These are phyloP conservation scores for Nothobranchius furzeri DNA, from an alignment of 2,113 vertebrate genomes.

Conservation along the genomic window DNA sequence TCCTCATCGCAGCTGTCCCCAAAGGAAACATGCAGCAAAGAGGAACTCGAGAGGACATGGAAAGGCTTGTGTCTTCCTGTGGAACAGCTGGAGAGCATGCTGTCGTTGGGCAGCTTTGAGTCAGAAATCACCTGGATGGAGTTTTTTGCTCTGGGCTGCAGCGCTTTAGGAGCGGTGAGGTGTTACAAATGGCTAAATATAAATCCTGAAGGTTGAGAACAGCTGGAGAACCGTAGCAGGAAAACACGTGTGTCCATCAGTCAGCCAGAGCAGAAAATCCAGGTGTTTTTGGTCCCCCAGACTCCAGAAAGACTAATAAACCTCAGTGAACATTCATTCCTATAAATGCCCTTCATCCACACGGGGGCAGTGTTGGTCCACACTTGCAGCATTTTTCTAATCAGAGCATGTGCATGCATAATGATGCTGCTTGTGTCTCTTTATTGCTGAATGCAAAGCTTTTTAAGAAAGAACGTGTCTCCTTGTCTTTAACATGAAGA, in stretches of 20 bases:
- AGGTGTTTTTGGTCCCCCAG: slow-evolving; percentile 2
- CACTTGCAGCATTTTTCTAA: not conserved
- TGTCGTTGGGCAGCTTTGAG: slow-evolving; percentile 76
- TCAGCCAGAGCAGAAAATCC: slow-evolving; percentile 12
- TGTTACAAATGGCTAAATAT: slow-evolving; percentile 26
- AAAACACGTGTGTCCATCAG: not conserved
- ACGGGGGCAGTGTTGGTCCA: slow-evolving; percentile 60
- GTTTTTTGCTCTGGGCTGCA: slow-evolving; percentile 88
- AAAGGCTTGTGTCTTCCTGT: slow-evolving; percentile 80
- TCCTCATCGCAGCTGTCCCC: slow-evolving; percentile 68
- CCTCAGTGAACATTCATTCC: too few relatives aligned
- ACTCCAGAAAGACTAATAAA: not conserved
- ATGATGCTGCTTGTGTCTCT: too few relatives aligned
- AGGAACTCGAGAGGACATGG: slow-evolving; percentile 84
- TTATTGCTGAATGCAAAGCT: too few relatives aligned
- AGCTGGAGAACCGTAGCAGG: slow-evolving; percentile 12
- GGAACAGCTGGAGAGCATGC: slow-evolving; percentile 78
- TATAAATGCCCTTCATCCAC: slow-evolving; percentile 38
- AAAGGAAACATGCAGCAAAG: slow-evolving; percentile 48
- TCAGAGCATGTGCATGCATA: too few relatives aligned
- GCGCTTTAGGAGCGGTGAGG: slow-evolving; percentile 82
- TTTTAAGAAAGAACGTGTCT: too few relatives aligned
- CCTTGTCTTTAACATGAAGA: too few relatives aligned
- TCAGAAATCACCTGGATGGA: slow-evolving; percentile 84
- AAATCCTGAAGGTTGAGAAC: slow-evolving; percentile 31